A percentile compares a stretch with the other conserved stretches of the same genome.
Conservation (phyloP, 2,797 vertebrate species). For the Trachurus trachurus region DNA sequence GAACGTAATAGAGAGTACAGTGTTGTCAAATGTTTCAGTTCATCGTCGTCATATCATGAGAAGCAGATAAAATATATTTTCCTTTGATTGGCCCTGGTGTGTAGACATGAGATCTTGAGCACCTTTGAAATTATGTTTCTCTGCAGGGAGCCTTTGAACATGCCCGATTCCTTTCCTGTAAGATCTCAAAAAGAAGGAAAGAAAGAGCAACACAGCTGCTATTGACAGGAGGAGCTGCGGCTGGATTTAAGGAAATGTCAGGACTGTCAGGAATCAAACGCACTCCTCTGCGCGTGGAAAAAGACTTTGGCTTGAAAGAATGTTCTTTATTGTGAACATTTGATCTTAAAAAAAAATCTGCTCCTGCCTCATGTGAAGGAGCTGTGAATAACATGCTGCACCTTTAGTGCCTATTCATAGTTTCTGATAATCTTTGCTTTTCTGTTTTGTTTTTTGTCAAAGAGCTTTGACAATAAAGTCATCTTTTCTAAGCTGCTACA, state of each 20-base stretch:
- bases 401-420: background rate
- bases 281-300: slow-evolving; percentile 38
- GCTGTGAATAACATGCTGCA: slow-evolving; percentile 5
- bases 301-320: slow-evolving; percentile 59
- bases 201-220: slow-evolving; percentile 51
- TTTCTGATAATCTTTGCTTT: background rate
- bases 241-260: slow-evolving; percentile 72
- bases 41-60: slow-evolving; percentile 35
- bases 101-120: slow-evolving; percentile 39
- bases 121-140: slow-evolving; percentile 66
- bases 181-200: slow-evolving; percentile 52
- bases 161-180: slow-evolving; percentile 43
- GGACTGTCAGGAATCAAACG: slow-evolving; percentile 68
- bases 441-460: slow-evolving; percentile 1
- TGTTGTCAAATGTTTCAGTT: slow-evolving; percentile 13
- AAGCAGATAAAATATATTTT: slow-evolving; percentile 37
- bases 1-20: slow-evolving; percentile 2
- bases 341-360: slow-evolving; percentile 41
- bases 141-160: slow-evolving; percentile 65
- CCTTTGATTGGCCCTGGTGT: slow-evolving; percentile 45
- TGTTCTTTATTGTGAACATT: slow-evolving; percentile 49
- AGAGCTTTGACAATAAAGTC: background rate
- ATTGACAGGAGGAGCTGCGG: slow-evolving; percentile 59
- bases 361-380: slow-evolving; percentile 25
- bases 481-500: background rate